Evolutionary conservation across 23 tunicate genomes (phyloP).

Genomic region (Halocynthia roretzi): DNA sequence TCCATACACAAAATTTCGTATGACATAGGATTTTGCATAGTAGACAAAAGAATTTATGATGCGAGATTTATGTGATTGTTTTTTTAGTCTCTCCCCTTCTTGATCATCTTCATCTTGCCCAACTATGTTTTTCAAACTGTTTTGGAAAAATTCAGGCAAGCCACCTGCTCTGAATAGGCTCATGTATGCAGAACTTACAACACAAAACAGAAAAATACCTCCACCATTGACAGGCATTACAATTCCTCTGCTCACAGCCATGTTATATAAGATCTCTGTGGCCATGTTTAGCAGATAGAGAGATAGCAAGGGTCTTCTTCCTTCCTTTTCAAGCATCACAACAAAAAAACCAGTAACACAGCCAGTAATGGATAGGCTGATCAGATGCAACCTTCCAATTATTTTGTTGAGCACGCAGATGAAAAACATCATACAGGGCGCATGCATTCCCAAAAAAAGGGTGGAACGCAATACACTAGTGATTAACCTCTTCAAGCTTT

Average conservation of each 20-base stretch:
- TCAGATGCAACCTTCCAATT: neutral
- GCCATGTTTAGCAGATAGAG: neutral
- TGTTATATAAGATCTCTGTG: neutral
- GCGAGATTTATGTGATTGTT: neutral
- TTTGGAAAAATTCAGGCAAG: neutral
- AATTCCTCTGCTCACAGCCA: neutral
- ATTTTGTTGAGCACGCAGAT: neutral
- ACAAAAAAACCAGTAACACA: neutral
- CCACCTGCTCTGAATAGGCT: neutral
- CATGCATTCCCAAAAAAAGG: neutral
- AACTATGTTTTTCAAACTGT: neutral
- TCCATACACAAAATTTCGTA: neutral
- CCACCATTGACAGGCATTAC: neutral
- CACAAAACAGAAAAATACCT: neutral
- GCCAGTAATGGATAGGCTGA: neutral
- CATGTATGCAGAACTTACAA: slow-evolving; percentile 6
- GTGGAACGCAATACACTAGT: neutral
- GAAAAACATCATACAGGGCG: neutral
- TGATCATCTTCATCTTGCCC: neutral
- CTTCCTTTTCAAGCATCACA: neutral
- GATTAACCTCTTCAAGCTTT: neutral
- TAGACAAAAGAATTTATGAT: neutral
- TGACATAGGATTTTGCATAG: neutral
- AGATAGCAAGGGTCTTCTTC: neutral
- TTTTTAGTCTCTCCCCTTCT: neutral